Base-by-base conservation (phyloP, 2,797 vertebrate species). In the Gallinago stenura region DNA sequence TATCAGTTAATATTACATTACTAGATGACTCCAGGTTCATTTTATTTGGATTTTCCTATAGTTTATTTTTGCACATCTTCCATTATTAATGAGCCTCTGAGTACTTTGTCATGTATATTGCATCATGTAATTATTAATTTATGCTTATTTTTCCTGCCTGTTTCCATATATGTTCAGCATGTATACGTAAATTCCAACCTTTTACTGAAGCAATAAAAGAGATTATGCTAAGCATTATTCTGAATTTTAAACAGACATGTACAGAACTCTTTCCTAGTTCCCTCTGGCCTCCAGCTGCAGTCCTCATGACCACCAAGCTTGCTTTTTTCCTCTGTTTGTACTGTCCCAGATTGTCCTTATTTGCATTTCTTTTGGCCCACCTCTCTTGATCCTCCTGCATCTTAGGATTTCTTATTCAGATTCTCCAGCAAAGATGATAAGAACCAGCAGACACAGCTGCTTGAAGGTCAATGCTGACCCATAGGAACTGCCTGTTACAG, bases 31-130 rank as follows among this genome's bases (percentile, higher is more conserved):
- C 58, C 41, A 76, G 12, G 39, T 93, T 86, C 9, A 61, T 91
- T 95, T 93, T 87, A 66, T 88, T 73, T 94, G 51, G 28, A 65
- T 84, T 84, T 91, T 87, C 9, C 30, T 87, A 12, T 43, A 66
- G 91, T 70, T 96, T 82, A 83, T 91, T 96, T 96, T 95, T 95
- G 46, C 86, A 73, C 68, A 75, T 71, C 25, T 87, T 95, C 39
- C 60, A 80, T 93, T 92, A 94, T 92, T 92, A 92, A 96, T 77
- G 77, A 94, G 8, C 48, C 37, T 90, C 24, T 5, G 5, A 94
- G 62, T 96, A 82, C 57, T 46, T 87, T 89, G 21, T 89, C 70
- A 83, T 91, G 53, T 90, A 91, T 88, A 91, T 94, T 93, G 69
- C 80, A 95, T 91, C 70, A 69, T 56, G 64, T 26, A 90, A 21